Evolutionary conservation across 2,797 vertebrate genomes (phyloP).

Genomic region (Gila robusta): DNA sequence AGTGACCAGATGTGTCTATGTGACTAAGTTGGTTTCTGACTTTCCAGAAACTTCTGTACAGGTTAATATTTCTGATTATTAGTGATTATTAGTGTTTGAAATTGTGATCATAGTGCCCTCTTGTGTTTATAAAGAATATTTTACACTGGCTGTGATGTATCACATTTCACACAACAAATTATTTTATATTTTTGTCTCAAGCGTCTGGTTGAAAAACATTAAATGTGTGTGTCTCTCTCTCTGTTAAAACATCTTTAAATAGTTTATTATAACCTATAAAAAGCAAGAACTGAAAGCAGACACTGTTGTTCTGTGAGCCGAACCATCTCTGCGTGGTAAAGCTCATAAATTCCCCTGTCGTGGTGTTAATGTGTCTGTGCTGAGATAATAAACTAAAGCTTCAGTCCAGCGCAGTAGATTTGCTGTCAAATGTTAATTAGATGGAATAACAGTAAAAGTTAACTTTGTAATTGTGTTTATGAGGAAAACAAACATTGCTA

Average conservation of each 20-base stretch:
- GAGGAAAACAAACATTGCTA: slow-evolving; percentile 55
- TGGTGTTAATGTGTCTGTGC: slow-evolving; percentile 28
- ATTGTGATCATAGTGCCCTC: neutral
- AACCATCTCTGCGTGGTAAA: neutral
- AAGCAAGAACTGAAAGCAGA: neutral
- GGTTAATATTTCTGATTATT: no score
- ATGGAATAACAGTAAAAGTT: slow-evolving; percentile 57
- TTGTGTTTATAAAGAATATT: neutral
- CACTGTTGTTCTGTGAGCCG: neutral
- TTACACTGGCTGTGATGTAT: neutral
- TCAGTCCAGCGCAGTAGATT: slow-evolving; percentile 7
- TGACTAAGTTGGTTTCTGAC: neutral
- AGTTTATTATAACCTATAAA: neutral
- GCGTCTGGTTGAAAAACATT: neutral
- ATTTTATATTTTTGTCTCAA: neutral
- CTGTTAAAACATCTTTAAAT: neutral
- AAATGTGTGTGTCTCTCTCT: neutral
- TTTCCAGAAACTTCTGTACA: neutral
- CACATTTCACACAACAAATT: neutral
- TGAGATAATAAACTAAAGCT: slow-evolving; percentile 37
- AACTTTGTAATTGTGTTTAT: slow-evolving; percentile 55
- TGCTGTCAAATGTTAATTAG: slow-evolving; percentile 52
- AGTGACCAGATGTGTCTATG: neutral
- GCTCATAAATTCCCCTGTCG: slow-evolving; percentile 12
- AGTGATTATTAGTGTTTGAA: neutral